Evolutionary conservation across 2,113 vertebrate species (phyloP), one percentile per base, ranked within the genome.

Genomic region (Gnathonemus longibarbis): DNA sequence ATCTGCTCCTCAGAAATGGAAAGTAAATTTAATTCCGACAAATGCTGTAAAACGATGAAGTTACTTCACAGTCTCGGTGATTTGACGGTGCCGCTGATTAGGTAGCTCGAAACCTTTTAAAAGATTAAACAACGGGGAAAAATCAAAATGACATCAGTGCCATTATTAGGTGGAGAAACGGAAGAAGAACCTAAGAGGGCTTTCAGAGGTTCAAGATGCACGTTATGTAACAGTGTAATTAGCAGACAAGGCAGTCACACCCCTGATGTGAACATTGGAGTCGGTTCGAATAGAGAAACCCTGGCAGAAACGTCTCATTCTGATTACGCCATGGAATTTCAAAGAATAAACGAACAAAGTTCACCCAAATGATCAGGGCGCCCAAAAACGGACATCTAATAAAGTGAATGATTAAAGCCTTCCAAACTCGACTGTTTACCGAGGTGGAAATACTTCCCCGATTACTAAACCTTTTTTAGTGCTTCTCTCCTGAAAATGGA

Each of bases 211-310:
- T 46, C 50, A 3, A 53, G 49, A 31, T 9, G 50, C 48, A 31
- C 0, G 7, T 39, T 49, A 80, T 6, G 74, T 19, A 80, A 80
- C 4, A 80, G 74, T 42, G 74, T 80, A 80, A 80, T 42, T 39
- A 42, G 35, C 42, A 46, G 42, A 45, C 35, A 88, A 24, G 56
- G 31, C 87, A 66, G 39, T 45, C 35, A 66, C 87, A 88, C 87
- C 87, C 42, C 31, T 11, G 24, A 88, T 11, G 27, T 66, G 87
- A 56, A 88, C 53, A 45, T 88, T 88, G 87, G 56, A 88, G 87
- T 87, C 56, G 58, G 58, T 88, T 45, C 21, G 1, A 5, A 21
- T 11, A 39, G 35, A 62, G 50, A 53, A 39, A 87, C 35, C 19
- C 7, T 24, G 87, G 56, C 58, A 58, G 17, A 21, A 66, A 5